Evolutionary conservation across 2,113 vertebrate species (phyloP), one percentile per base, ranked within the genome.

Genomic region (Petroica traversi): DNA sequence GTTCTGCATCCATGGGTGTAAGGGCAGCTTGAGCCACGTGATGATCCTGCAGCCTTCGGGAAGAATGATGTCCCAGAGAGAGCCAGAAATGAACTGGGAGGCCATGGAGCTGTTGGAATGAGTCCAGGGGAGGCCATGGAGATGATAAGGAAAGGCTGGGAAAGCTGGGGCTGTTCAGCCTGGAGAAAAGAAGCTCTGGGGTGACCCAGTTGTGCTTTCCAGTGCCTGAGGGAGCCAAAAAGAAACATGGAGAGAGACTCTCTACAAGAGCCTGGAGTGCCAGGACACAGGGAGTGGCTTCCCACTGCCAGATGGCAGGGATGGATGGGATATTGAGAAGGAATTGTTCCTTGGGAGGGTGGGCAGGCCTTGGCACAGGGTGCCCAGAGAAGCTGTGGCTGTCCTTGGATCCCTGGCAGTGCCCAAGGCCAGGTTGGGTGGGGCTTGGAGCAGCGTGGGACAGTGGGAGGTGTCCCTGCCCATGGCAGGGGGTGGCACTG

Each of bases 251-350:
- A 51, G 38, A 43, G 38, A 6, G 52, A 51, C 7, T 59, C 2
- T 12, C 14, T 5, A 6, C 17, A 31, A 43, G 3, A 31, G 9
- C 0, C 0, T 59, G 45, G 33, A n/a, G 54, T 0, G 6, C 0
- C 54, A 68, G 19, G 46, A 38, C 46, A 6, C 4, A 19, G 38
- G n/a, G 45, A 61, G n/a, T 29, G 19, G n/a, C 8, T 61, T 45
- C 34, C 13, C 18, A 28, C 0, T 52, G 63, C 9, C 33, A 61
- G 45, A 38, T 38, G 23, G 28, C 20, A 76, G 62, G 43, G 17
- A 0, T 12, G 2, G 45, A 28, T 59, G 72, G 83, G 52, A 51
- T 33, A 2, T 22, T 76, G 52, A 43, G 51, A 0, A 85, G 51
- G 36, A 67, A 68, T 76, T 43, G 6, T 45, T 51, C 54, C 33